Percentiles rank a stretch among this genome's conserved stretches.
These are phyloP conservation scores for Chionomys nivalis DNA, from an alignment of 2,113 vertebrate species.

Conservation along the genomic window DNA sequence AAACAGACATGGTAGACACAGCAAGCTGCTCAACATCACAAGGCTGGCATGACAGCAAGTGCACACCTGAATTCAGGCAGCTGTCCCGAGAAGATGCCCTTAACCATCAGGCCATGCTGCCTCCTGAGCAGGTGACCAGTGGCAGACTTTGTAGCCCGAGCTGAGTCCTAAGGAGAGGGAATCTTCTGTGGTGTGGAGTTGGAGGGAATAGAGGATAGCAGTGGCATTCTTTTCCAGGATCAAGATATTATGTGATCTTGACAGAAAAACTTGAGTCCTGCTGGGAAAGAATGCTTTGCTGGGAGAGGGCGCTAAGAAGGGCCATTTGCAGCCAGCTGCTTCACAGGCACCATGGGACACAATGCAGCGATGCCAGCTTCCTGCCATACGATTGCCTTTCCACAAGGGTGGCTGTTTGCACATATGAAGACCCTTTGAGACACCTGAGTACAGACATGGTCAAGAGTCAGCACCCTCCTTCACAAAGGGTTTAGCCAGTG, in stretches of 20 bases:
- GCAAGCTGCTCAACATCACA: background rate
- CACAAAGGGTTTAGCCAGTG: background rate
- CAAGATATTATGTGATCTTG: constrained; percentile 26
- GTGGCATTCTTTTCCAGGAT: background rate
- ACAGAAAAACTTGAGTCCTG: background rate
- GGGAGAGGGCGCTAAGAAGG: background rate
- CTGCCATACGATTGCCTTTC: background rate
- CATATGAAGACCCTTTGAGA: background rate
- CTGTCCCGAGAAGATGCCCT: background rate
- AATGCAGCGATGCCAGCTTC: background rate
- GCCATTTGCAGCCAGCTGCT: background rate
- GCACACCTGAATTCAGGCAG: background rate
- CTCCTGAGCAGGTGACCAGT: background rate
- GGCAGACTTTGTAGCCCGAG: background rate
- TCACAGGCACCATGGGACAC: background rate
- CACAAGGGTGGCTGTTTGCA: background rate
- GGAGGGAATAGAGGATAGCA: background rate
- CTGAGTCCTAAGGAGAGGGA: background rate
- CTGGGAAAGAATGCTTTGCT: background rate
- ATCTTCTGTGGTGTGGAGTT: background rate
- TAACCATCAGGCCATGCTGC: background rate
- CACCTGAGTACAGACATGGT: background rate
- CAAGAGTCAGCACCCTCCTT: background rate
- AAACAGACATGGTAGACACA: background rate
- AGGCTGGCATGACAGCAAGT: background rate